Conservation (phyloP, 2,113 vertebrate species). For the Choloepus hoffmanni region DNA sequence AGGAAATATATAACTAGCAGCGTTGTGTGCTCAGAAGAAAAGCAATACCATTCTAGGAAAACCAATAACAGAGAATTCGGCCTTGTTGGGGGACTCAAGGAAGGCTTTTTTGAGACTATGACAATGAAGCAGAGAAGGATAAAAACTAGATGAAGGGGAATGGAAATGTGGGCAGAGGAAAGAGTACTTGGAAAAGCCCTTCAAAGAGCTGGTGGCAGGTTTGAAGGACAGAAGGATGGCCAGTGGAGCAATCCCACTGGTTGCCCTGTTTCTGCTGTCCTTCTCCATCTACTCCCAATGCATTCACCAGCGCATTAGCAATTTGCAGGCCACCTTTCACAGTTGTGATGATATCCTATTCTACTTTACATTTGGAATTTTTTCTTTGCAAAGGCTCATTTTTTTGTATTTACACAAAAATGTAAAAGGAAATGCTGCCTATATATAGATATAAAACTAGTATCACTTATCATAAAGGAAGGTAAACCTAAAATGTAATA, state of each 20-base stretch:
- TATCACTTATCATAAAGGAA: not conserved
- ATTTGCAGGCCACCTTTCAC: not conserved
- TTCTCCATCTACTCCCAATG: fast-evolving
- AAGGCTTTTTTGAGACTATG: not conserved
- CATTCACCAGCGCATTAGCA: not conserved
- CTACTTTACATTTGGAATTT: not conserved
- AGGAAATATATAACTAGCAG: not conserved
- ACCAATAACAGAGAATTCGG: not conserved
- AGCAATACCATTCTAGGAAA: not conserved
- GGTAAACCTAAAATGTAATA: not conserved
- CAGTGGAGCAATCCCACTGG: not conserved
- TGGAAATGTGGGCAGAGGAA: not conserved
- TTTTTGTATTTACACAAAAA: not conserved
- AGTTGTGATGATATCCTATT: not conserved
- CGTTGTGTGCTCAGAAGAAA: not conserved
- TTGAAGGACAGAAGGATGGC: not conserved
- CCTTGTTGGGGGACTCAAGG: not conserved
- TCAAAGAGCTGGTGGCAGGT: not conserved
- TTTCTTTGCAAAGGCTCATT: not conserved
- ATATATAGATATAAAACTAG: not conserved
- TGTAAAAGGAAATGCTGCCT: not conserved
- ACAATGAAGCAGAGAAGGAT: not conserved
- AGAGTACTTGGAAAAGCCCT: not conserved
- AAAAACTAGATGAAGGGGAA: not conserved
- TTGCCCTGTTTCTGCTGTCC: not conserved